Percentiles rank a stretch among this genome's conserved stretches.
Evolutionary conservation across 2,888 invertebrate species (phyloP).

Genomic region (Amaurobius ferox): DNA sequence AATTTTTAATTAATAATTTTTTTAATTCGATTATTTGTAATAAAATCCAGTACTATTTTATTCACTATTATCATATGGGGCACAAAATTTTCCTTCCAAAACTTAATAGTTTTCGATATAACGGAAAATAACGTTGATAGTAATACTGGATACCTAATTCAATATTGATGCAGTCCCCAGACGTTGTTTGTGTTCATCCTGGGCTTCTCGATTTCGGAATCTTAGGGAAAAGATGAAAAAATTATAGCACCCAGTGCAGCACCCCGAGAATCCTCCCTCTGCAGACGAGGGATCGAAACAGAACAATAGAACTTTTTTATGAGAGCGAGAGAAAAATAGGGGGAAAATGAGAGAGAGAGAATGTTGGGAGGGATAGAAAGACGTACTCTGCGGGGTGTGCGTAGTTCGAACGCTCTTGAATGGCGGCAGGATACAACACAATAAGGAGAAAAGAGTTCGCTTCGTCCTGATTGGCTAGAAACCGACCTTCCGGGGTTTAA

Average conservation of each 20-base stretch:
- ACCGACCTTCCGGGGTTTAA: conserved; percentile 63
- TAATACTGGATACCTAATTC: too few relatives aligned
- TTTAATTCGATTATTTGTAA: too few relatives aligned
- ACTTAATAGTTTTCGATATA: too few relatives aligned
- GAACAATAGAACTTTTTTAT: conserved; percentile 27
- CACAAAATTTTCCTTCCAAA: too few relatives aligned
- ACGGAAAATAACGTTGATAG: too few relatives aligned
- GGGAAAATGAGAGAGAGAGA: not conserved
- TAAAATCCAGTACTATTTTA: too few relatives aligned
- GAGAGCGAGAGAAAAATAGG: not conserved
- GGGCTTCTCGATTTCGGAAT: not conserved
- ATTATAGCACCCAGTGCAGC: not conserved
- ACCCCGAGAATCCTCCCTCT: not conserved
- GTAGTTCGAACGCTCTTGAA: conserved; percentile 49
- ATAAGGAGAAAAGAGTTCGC: conserved; percentile 68
- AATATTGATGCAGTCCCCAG: conserved; percentile 10
- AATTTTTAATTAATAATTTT: too few relatives aligned
- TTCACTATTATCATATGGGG: too few relatives aligned
- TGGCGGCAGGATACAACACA: conserved; percentile 69
- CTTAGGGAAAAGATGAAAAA: not conserved
- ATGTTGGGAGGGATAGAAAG: not conserved
- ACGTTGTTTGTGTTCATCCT: not conserved
- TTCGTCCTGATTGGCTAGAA: conserved; percentile 59
- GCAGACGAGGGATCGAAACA: conserved; percentile 20
- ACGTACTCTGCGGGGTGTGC: conserved; percentile 20